Base-by-base conservation (phyloP, 1,140 invertebrate species). In the Popillia japonica region DNA sequence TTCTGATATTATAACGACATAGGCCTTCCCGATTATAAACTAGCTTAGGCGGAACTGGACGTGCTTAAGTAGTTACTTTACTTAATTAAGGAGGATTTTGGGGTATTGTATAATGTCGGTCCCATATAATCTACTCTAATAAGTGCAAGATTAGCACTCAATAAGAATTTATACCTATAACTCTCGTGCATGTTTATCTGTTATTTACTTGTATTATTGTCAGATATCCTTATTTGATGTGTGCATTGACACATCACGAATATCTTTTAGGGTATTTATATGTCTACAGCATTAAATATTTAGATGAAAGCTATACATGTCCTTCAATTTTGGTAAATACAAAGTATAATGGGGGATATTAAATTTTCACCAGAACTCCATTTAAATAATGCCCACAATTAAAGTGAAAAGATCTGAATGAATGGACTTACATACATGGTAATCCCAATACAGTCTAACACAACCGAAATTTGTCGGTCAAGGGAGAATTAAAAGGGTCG, bases 1-100 rank as follows among this genome's bases (percentile, higher is more conserved):
- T 55, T 17, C 17, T 55, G 48, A 55, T 55, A 55, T 55, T 55
- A 55, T 55, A 55, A 55, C n/a, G 48, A 55, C 48, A n/a, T 55
- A n/a, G 48, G 48, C 14, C 11, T 14, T 34, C 27, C 27, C 48
- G 48, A 55, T 55, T 55, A 55, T 55, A 55, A 44, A 44, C 42
- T 55, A 55, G 48, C 10, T 17, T 14, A 55, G 48, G 17, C 17
- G 48, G 11, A 0, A n/a, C 48, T 17, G 48, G 48, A 14, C 48
- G 14, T 55, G 48, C 17, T 17, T n/a, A 6, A n/a, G 48, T 55
- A 55, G 48, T 55, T 55, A 17, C 48, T 14, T 17, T 55, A 17
- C 48, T 55, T 55, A 55, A 55, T 55, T 55, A 55, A 17, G 17
- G 48, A 55, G 48, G 48, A 55, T 55, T 55, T 17, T 17, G 48